Evolutionary conservation across 2,797 vertebrate genomes (phyloP).

Genomic region (Taeniopygia guttata): DNA sequence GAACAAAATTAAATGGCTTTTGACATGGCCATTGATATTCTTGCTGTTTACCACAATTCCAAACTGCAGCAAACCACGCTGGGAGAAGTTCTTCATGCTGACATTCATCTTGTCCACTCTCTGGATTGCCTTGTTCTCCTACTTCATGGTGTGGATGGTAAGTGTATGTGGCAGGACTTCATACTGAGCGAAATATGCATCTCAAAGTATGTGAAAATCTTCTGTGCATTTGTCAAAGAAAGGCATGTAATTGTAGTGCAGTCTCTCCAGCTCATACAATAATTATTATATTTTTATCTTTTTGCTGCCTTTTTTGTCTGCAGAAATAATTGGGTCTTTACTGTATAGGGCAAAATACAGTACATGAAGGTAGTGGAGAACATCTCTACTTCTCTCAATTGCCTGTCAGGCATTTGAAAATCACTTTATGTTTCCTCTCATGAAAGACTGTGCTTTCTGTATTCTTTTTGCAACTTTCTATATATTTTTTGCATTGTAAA

Average conservation of each 20-base stretch:
- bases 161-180: slow-evolving; percentile 33
- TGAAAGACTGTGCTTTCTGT: background rate
- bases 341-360: background rate
- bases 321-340: background rate
- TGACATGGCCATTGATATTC: slow-evolving; percentile 92
- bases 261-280: background rate
- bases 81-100: slow-evolving; percentile 94
- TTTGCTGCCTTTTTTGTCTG: background rate
- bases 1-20: slow-evolving; percentile 88
- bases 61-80: slow-evolving; percentile 91
- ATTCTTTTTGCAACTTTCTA: background rate
- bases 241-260: background rate
- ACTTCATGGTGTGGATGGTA: slow-evolving; percentile 99
- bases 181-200: background rate
- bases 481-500: background rate
- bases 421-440: background rate
- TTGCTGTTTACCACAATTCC: slow-evolving; percentile 87
- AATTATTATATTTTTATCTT: background rate
- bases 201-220: background rate
- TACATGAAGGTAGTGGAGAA: background rate
- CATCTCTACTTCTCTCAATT: background rate
- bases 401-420: background rate
- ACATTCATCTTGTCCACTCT: slow-evolving; percentile 91
- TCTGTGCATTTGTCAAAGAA: background rate
- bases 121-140: slow-evolving; percentile 97